Evolutionary conservation across 2,797 vertebrate species (phyloP), one percentile per base, ranked within the genome.

Genomic region (Hypotaenidia philippensis): DNA sequence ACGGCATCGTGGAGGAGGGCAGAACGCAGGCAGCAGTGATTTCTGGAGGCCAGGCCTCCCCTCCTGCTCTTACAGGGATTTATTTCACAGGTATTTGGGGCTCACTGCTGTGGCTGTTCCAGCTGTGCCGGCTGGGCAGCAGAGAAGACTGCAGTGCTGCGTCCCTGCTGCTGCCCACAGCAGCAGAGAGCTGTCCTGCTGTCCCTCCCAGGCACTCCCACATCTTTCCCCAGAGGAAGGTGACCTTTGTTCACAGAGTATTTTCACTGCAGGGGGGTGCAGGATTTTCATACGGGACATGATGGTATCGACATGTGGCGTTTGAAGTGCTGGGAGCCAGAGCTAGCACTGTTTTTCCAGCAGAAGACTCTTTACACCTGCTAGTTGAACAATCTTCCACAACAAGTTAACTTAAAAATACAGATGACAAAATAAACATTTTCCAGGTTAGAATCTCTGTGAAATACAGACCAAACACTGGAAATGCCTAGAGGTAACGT

Each of bases 221-320:
- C 61, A 9, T 60, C 78, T 64, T 71, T 72, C 63, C 52, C 81
- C 50, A 34, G 7, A 59, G 83, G 71, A 75, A 70, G 53, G 68
- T 80, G 71, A 80, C 56, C 50, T 90, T 72, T 66, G 80, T 87
- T 96, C 91, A 76, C 55, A 90, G 92, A 64, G 36, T 34, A 21
- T 90, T 90, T 72, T 96, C 36, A 34, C 79, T 79, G 92, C 83
- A 89, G 83, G 23, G 23, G 13, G 16, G 8, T 38, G 19, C 6
- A 36, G 40, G 40, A 78, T 85, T 65, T 69, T 74, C 50, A 65
- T 70, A 21, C 23, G 50, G 31, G 78, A 20, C 80, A 78, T 13
- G 20, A 83, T 55, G 64, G 29, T 74, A 81, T 90, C 75, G 80
- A 55, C 47, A 60, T 7, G 2, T 38, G 86, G 66, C 6, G 90